Percentiles rank a stretch among this genome's conserved stretches.
phyloP scores from a whole-genome alignment of 2,888 invertebrate species.

The Ectobius pallidus region DNA sequence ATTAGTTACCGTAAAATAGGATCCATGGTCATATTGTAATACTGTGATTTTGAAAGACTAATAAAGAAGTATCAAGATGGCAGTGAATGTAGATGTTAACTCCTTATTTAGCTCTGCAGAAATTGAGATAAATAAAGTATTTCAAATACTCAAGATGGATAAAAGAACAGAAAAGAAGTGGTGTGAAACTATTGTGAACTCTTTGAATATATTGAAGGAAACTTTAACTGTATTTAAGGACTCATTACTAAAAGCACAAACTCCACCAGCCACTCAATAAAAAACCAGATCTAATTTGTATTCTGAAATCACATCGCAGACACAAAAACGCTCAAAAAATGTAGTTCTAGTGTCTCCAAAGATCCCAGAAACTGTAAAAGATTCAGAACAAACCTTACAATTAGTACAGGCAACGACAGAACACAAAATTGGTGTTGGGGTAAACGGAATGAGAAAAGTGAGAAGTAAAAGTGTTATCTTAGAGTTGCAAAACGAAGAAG shows the following conservation, averaged over 20 bases:
- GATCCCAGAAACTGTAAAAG: neutral
- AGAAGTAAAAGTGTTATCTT: neutral
- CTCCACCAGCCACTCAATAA: neutral
- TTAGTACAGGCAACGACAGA: neutral
- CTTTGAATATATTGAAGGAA: too few relatives aligned
- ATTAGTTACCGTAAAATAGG: too few relatives aligned
- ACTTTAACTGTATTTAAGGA: too few relatives aligned
- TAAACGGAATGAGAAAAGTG: neutral
- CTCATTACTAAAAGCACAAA: neutral
- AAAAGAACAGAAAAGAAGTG: too few relatives aligned
- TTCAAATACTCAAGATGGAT: too few relatives aligned
- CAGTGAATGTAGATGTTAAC: too few relatives aligned
- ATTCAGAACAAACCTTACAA: neutral
- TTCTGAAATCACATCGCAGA: neutral
- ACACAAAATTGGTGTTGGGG: neutral
- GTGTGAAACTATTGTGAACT: too few relatives aligned
- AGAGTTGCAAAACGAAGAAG: neutral
- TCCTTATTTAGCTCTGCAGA: too few relatives aligned
- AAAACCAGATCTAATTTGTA: neutral
- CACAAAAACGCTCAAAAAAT: neutral
- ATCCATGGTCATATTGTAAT: too few relatives aligned
- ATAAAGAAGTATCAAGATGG: too few relatives aligned
- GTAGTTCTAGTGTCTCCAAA: neutral
- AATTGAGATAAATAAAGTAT: too few relatives aligned
- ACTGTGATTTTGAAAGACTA: too few relatives aligned